These are phyloP conservation scores for Mesembrinibis cayennensis DNA, from an alignment of 2,113 vertebrate genomes.

Conservation along the genomic window DNA sequence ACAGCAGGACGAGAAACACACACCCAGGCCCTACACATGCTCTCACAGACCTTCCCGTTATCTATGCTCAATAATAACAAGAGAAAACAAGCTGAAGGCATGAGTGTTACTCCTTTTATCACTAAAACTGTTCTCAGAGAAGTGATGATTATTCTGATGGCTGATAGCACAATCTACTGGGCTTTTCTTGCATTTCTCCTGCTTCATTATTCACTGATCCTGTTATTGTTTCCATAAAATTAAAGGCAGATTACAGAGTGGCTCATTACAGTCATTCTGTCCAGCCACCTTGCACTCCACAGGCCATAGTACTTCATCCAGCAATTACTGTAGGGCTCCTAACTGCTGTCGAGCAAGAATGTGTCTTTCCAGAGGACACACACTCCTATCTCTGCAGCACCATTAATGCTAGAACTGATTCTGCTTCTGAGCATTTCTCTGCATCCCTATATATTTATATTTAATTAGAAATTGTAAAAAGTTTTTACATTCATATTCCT, in stretches of 20 bases:
- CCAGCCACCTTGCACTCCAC: not conserved
- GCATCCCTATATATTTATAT: not conserved
- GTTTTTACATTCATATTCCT: not conserved
- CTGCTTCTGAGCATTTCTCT: not conserved
- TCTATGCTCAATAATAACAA: rapidly evolving
- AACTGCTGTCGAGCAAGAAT: not conserved
- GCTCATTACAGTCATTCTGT: not conserved
- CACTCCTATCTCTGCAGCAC: not conserved
- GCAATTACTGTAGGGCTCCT: not conserved
- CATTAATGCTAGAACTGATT: not conserved
- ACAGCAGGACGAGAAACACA: not conserved
- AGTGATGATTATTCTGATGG: not conserved
- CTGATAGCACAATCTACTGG: slow-evolving; percentile 53
- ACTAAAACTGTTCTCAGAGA: not conserved
- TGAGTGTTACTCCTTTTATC: not conserved
- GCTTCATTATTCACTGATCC: not conserved
- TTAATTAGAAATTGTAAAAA: not conserved
- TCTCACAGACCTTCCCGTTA: not conserved
- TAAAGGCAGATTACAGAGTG: not conserved
- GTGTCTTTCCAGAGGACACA: rapidly evolving
- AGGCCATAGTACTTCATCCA: not conserved
- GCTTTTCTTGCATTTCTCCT: slow-evolving; percentile 23
- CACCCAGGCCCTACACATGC: not conserved
- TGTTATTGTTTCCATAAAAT: not conserved
- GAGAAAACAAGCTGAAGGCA: not conserved